Base-by-base conservation (phyloP, 2,888 invertebrate species). In the Liodrosophila aerea region DNA sequence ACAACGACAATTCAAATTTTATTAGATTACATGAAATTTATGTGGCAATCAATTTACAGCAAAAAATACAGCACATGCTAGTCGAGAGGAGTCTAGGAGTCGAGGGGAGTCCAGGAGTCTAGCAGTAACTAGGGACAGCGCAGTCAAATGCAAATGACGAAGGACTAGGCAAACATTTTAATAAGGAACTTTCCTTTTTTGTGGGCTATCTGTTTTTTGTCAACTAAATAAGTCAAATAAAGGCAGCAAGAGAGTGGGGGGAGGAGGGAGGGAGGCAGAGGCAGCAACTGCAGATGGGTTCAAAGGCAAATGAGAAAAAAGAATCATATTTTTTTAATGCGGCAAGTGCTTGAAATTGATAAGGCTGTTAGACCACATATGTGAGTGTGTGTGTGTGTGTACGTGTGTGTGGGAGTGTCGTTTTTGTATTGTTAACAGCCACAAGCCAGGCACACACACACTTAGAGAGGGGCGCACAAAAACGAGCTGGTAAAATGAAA, bases 11-110 rank as follows among this genome's bases (percentile, higher is more conserved):
- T 85, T 83, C 81, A 80, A 85, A 85, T 83, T 83, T 85, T 83
- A 81, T 81, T 80, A 80, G 85, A 81, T 81, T 80, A 83, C 74
- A 76, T 67, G 77, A 80, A 81, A 81, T 83, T 81, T 85, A 80
- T 81, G 76, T 76, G 85, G 74, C 84, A 81, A 81, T 85, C 85
- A 81, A 85, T 74, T 83, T 76, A 43, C 46, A 43, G 56, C 63
- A 60, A 62, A 73, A 52, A 60, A 46, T 39, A 63, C 31, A 11
- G 29, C 40, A 33, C 8, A 34, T 39, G 41, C 8, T 18, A 37
- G 37, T 8, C 22, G 11, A 22, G 8, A 13, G 9, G 1, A 29
- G 27, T 1, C 11, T 9, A 15, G 16, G 9, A 16, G 8, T 13
- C 13, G 7, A 7, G 9, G 9, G 7, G 2, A n/a, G 5, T 4